Conservation (phyloP, 2,888 invertebrate species). For the Stenodema calcarata region DNA sequence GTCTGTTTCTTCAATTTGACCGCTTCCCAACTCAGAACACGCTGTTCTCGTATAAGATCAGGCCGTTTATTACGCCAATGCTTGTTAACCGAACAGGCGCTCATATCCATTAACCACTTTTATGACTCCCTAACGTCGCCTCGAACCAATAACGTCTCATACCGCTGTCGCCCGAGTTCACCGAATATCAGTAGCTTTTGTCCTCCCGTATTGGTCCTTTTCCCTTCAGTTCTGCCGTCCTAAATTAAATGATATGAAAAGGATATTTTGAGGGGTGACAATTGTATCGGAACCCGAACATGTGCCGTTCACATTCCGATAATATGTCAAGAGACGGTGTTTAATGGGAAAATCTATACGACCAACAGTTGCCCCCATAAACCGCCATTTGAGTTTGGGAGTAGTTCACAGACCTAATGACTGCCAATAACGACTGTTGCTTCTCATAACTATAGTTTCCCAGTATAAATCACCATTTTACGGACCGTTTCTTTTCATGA, state of each 20-base stretch:
- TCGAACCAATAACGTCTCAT: neutral
- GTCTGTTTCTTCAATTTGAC: too few species aligned
- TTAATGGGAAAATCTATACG: neutral
- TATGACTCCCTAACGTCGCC: neutral
- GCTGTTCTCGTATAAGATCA: neutral
- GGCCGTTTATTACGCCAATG: neutral
- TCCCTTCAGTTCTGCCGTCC: neutral
- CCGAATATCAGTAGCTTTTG: neutral
- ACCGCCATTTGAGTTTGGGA: neutral
- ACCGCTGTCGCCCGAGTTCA: neutral
- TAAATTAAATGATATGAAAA: constrained; percentile 15
- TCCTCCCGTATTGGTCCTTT: neutral
- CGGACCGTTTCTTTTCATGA: too few species aligned
- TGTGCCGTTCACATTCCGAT: neutral
- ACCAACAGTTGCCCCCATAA: neutral
- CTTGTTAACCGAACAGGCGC: neutral
- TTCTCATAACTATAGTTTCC: neutral
- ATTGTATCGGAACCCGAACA: neutral
- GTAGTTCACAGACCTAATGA: neutral
- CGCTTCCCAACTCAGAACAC: neutral
- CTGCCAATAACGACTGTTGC: neutral
- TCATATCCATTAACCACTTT: neutral
- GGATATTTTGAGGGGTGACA: neutral
- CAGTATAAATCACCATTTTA: neutral
- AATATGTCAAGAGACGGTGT: neutral